These are phyloP conservation scores for Elaeidobius kamerunicus DNA, from an alignment of 2,888 invertebrate species.

Conservation along the genomic window DNA sequence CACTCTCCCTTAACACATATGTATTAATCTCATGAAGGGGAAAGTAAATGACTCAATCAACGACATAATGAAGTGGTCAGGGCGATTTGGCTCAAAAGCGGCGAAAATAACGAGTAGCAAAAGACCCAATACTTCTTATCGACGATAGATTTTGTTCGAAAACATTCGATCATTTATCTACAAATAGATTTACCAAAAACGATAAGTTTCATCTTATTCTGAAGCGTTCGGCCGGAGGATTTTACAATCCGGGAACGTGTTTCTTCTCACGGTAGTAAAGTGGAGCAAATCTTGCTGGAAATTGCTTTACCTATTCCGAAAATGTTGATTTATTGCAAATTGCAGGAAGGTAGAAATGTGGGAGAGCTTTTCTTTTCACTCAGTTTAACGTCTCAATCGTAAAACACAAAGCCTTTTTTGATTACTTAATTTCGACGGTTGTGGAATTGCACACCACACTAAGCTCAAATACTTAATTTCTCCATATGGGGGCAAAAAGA, in stretches of 20 bases:
- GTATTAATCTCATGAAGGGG: constrained; percentile 48
- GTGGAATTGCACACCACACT: too few species aligned
- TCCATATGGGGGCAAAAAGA: too few species aligned
- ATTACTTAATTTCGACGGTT: background rate
- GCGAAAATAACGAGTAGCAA: constrained; percentile 40
- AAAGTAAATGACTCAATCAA: constrained; percentile 49
- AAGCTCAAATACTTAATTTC: too few species aligned
- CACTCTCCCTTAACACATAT: constrained; percentile 41
- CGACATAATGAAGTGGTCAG: constrained; percentile 49
- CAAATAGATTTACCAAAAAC: constrained; percentile 35
- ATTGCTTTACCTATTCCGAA: constrained; percentile 34
- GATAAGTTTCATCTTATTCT: constrained; percentile 31
- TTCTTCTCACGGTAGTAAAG: constrained; percentile 43
- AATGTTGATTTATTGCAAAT: constrained; percentile 45
- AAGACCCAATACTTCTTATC: constrained; percentile 46
- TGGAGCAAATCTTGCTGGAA: constrained; percentile 36
- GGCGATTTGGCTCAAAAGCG: constrained; percentile 41
- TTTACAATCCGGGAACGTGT: constrained; percentile 42
- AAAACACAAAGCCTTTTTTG: constrained; percentile 19
- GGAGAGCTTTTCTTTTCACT: constrained; percentile 25
- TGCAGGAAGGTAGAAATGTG: constrained; percentile 25
- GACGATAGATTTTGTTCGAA: constrained; percentile 37
- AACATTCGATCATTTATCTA: constrained; percentile 41
- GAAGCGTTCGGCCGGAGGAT: constrained; percentile 32
- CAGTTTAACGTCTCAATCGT: constrained; percentile 30